Percentiles rank a stretch among this genome's conserved stretches.
Conservation (phyloP, 2,113 vertebrate species). For the Sphaerodactylus townsendi region DNA sequence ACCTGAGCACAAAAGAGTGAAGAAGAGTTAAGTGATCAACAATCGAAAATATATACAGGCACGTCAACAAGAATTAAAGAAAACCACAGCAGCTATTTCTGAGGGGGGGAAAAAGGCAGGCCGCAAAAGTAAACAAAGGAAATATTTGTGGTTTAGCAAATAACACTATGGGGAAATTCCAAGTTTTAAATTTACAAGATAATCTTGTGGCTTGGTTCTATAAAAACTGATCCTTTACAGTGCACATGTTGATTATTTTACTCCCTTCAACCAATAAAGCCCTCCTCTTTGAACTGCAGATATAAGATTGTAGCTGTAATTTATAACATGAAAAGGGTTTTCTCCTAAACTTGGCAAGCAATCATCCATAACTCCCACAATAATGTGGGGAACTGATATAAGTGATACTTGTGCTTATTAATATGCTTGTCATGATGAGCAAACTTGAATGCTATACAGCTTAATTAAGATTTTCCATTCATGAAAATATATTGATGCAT, state of each 20-base stretch:
- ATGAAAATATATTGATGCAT: slow-evolving; percentile 19
- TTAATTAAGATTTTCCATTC: slow-evolving; percentile 21
- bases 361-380: not conserved
- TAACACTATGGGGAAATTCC: not conserved
- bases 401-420: slow-evolving; percentile 23
- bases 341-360: not conserved
- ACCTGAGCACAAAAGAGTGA: not conserved
- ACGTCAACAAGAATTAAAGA: not conserved
- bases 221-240: not conserved
- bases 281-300: not conserved
- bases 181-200: not conserved
- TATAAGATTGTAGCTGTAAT: not conserved
- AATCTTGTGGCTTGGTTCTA: not conserved
- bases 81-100: not conserved
- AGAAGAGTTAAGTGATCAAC: not conserved
- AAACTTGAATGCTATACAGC: slow-evolving; percentile 18
- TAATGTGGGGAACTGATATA: not conserved
- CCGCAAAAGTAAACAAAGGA: not conserved
- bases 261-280: not conserved
- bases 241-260: not conserved
- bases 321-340: not conserved
- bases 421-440: not conserved
- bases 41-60: not conserved
- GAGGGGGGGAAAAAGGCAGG: not conserved
- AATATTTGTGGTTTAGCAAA: not conserved